Evolutionary conservation across 2,888 invertebrate species (phyloP), one percentile per base, ranked within the genome.

Genomic region (Ecliptopera silaceata): DNA sequence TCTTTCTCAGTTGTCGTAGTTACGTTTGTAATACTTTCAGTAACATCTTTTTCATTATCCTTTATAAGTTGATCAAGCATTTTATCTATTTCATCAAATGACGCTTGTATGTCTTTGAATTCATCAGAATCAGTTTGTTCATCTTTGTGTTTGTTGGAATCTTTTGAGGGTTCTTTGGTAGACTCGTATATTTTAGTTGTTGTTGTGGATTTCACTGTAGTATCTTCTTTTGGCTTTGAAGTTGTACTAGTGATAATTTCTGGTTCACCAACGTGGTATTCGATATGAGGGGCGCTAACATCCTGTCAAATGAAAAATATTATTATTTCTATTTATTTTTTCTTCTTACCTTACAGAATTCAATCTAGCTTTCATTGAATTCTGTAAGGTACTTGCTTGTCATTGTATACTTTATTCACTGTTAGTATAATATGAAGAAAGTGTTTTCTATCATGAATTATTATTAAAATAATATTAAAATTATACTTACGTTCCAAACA

Each of bases 401-500:
- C 20, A 20, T 20, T 4, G 2, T 4, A 20, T 20, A 20, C 20
- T 20, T 20, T 2, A 20, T 20, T 20, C 20, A 2, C 20, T 3
- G 3, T n/a, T n/a, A n/a, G n/a, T n/a, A n/a, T n/a, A n/a, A n/a
- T n/a, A 26, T 26, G 8, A 26, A 6, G 26, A 26, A 8, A 8
- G 1, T 8, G 26, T 26, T 26, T 6, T 22, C 22, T 22, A n/a
- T n/a, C n/a, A n/a, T n/a, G n/a, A 26, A 26, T 22, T 22, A 5
- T 22, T 1, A 1, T 22, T 22, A 1, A 1, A 5, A 26, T 4
- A 8, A 8, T 26, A 5, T 26, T 2, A 26, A 26, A 26, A 26
- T 6, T 1, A 8, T 45, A 58, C 59, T 55, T 32, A 56, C 62
- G 45, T 59, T 62, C 61, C 61, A 62, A 31, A 62, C 59, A 2